Conservation (phyloP, 2,888 invertebrate species). For the Desoria tigrina region DNA sequence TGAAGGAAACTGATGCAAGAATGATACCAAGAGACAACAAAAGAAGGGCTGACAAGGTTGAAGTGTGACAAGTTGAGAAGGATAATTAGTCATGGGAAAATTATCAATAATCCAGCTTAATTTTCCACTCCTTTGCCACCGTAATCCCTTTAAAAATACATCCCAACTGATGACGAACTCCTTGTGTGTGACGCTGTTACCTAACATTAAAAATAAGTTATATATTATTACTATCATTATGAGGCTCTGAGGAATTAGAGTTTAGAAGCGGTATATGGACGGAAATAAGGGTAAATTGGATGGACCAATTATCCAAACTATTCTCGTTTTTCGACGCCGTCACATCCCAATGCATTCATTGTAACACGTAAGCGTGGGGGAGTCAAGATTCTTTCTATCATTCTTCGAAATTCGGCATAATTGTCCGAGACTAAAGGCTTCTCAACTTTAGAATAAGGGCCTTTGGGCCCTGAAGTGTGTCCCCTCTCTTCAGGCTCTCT, state of each 20-base stretch:
- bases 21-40: too few species aligned
- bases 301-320: conserved; percentile 2
- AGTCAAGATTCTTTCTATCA: neutral
- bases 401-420: neutral
- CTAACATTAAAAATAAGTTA: too few species aligned
- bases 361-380: neutral
- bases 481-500: neutral
- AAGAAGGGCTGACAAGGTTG: neutral
- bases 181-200: too few species aligned
- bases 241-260: too few species aligned
- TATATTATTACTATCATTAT: too few species aligned
- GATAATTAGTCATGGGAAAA: conserved; percentile 19
- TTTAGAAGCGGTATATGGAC: conserved; percentile 1
- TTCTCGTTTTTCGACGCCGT: conserved; percentile 4
- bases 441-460: neutral
- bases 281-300: conserved; percentile 22
- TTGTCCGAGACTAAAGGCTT: neutral
- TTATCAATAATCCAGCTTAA: conserved; percentile 18
- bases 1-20: too few species aligned
- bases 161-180: neutral
- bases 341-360: neutral
- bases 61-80: conserved; percentile 16
- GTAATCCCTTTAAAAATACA: neutral
- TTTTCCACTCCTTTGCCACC: conserved; percentile 11
- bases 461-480: conserved; percentile 11